phyloP scores from a whole-genome alignment of 2,888 invertebrate species.

The Pheosia tremula region DNA sequence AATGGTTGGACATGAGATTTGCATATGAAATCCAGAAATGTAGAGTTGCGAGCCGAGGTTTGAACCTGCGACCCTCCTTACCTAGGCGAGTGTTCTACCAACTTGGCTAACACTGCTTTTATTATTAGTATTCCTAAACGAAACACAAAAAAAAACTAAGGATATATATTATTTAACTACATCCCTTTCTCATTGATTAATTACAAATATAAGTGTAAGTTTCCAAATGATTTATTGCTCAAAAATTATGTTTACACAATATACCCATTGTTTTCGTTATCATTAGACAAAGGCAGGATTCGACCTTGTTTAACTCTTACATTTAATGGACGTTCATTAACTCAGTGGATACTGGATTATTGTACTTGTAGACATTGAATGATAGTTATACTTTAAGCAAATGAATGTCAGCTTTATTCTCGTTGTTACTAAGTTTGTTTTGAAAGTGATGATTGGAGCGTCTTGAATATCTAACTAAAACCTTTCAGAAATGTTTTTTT shows the following conservation, averaged over 20 bases:
- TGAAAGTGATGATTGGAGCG: slow-evolving; percentile 8
- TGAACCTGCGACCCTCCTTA: no score
- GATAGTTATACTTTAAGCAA: slow-evolving; percentile 2
- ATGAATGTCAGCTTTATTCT: not conserved
- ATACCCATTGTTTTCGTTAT: slow-evolving; percentile 22
- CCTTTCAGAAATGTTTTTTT: no score
- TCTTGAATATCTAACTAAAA: slow-evolving; percentile 10
- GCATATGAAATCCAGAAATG: no score
- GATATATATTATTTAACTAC: no score
- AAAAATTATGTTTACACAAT: slow-evolving; percentile 16
- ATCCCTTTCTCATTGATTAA: not conserved
- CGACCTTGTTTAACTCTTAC: slow-evolving; percentile 10
- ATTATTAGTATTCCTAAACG: no score
- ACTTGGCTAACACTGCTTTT: no score
- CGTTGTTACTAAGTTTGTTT: slow-evolving; percentile 1
- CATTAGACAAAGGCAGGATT: slow-evolving; percentile 20
- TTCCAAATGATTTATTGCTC: slow-evolving; percentile 7
- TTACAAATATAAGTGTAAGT: slow-evolving; percentile 1
- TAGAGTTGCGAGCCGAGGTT: no score
- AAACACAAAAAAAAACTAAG: no score
- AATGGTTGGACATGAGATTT: no score
- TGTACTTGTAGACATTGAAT: slow-evolving; percentile 9
- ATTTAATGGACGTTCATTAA: slow-evolving; percentile 8
- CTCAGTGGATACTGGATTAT: slow-evolving; percentile 5
- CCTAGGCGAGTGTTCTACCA: no score